These are phyloP conservation scores for Rotaria macrura DNA, from an alignment of 2,888 invertebrate genomes.

Conservation along the genomic window DNA sequence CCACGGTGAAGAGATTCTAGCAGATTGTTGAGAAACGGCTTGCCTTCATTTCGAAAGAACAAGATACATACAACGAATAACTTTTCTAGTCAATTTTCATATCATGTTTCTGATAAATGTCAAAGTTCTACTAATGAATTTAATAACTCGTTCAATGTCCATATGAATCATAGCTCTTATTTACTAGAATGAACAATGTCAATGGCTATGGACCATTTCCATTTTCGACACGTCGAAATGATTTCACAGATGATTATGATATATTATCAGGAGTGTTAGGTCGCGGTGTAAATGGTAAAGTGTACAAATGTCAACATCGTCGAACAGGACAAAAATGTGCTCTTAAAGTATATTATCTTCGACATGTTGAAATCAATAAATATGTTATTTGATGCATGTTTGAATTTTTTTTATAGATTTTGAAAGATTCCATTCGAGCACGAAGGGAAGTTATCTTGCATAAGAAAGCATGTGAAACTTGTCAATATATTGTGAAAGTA, in stretches of 20 bases:
- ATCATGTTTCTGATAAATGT: no score
- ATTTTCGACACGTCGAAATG: not conserved
- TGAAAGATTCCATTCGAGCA: constrained; percentile 22
- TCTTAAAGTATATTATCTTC: not conserved
- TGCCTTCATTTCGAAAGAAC: no score
- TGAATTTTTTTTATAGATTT: not conserved
- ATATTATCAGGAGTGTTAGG: constrained; percentile 23
- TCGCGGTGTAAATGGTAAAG: constrained; percentile 31
- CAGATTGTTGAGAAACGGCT: no score
- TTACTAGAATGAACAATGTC: not conserved
- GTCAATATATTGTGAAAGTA: constrained; percentile 80
- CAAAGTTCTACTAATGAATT: no score
- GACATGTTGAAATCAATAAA: no score
- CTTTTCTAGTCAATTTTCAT: no score
- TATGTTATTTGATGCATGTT: not conserved
- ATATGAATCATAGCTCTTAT: no score
- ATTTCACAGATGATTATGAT: constrained; percentile 22
- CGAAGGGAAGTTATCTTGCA: constrained; percentile 28
- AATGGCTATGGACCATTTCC: not conserved
- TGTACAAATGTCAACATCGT: constrained; percentile 21
- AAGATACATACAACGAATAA: no score
- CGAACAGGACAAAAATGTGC: constrained; percentile 27
- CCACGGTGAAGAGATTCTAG: no score
- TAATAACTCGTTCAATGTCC: no score
- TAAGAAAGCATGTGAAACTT: constrained; percentile 53